Percentiles rank a stretch among this genome's conserved stretches.
Conservation (phyloP, 1,140 invertebrate genomes). For the Formica selysi region DNA sequence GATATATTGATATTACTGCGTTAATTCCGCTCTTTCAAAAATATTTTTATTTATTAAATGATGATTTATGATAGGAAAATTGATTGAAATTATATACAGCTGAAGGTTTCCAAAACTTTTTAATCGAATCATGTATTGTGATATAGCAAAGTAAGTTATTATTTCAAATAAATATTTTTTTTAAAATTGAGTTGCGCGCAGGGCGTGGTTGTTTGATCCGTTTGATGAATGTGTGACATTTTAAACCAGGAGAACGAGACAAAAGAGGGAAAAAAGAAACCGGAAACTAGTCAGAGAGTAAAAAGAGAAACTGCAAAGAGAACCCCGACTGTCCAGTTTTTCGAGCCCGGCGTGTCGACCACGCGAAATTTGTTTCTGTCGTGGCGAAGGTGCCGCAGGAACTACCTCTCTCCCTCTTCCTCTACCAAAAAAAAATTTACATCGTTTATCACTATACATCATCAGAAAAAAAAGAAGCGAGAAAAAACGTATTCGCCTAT, state of each 20-base stretch:
- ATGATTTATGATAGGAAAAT: neutral
- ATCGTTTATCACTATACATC: slow-evolving; percentile 71
- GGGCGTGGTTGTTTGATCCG: neutral
- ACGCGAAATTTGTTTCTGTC: slow-evolving; percentile 68
- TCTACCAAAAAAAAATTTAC: slow-evolving; percentile 39
- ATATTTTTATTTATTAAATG: neutral
- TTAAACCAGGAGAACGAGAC: slow-evolving; percentile 8
- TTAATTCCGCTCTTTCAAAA: neutral
- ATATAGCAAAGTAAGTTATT: neutral
- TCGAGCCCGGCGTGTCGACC: slow-evolving; percentile 12
- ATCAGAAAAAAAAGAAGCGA: slow-evolving; percentile 41
- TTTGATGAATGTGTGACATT: neutral
- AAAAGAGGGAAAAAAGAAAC: slow-evolving; percentile 7
- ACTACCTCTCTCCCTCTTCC: neutral
- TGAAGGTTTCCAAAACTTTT: neutral
- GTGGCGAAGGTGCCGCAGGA: slow-evolving; percentile 30
- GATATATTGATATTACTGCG: neutral
- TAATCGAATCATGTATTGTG: neutral
- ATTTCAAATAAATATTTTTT: slow-evolving; percentile 20
- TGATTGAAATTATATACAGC: neutral
- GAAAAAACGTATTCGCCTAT: slow-evolving; percentile 26
- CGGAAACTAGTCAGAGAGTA: slow-evolving; percentile 38
- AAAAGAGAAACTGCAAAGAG: slow-evolving; percentile 41
- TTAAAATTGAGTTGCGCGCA: neutral
- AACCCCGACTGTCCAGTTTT: slow-evolving; percentile 38